Evolutionary conservation across 2,888 invertebrate genomes (phyloP).

Genomic region (Lepidochitona cinerea): DNA sequence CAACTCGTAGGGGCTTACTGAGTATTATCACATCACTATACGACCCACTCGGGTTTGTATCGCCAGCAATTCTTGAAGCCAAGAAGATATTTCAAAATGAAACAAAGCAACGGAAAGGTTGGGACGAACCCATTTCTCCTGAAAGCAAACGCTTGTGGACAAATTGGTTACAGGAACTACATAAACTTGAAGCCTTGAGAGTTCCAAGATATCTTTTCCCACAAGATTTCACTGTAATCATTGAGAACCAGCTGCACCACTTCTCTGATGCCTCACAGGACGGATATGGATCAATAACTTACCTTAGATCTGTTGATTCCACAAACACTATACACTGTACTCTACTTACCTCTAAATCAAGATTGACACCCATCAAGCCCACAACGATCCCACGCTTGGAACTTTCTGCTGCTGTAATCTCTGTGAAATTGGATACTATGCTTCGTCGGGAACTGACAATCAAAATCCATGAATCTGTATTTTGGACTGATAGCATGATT

Average conservation of each 20-base stretch:
- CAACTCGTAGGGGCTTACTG: neutral
- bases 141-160: neutral
- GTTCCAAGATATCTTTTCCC: neutral
- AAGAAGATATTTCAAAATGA: neutral
- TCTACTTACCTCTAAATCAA: conserved; percentile 13
- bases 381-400: conserved; percentile 22
- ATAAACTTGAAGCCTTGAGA: neutral
- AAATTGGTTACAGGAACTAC: neutral
- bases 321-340: neutral
- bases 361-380: conserved; percentile 21
- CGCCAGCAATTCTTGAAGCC: neutral
- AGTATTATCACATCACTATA: neutral
- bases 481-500: conserved; percentile 24
- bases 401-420: conserved; percentile 17
- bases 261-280: neutral
- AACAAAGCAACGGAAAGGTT: neutral
- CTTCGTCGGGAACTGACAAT: conserved; percentile 9
- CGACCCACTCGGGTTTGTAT: conserved; percentile 6
- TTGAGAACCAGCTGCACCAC: neutral
- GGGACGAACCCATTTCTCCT: neutral
- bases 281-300: neutral
- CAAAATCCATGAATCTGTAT: neutral
- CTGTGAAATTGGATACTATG: conserved; percentile 7
- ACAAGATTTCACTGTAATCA: neutral
- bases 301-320: neutral